Evolutionary conservation across 2,797 vertebrate genomes (phyloP), one percentile per base, ranked within the genome.

Genomic region (Denticeps clupeoides): DNA sequence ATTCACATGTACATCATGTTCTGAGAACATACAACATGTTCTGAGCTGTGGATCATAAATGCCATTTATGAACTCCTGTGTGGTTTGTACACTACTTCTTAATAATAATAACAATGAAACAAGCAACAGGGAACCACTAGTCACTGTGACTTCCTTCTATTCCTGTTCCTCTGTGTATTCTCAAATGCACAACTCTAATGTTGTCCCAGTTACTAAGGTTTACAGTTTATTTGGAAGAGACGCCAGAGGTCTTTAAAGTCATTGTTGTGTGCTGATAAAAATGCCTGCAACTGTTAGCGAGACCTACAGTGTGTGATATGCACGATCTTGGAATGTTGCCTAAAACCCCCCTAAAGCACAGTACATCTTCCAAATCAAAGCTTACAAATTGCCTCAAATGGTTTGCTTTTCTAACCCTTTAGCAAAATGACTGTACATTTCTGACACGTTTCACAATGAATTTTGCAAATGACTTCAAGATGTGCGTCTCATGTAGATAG

Each of bases 371-470:
- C 7, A 7, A 44, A 10, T 47, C 51, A 25, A 49, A 27, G 19
- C 37, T 41, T 49, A 55, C 27, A 54, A 57, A 54, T 41, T 43
- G 37, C n/a, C 33, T 40, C 28, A n/a, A 48, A 42, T 61, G 31
- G 37, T 35, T 44, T 38, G 28, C 29, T 44, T 22, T 16, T 41
- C 11, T 16, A 33, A 33, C 32, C 4, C 42, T 47, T 51, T 37
- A 41, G 28, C 11, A 1, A 43, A 26, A 41, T 13, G 29, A 51
- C 31, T 18, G 47, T 31, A 45, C 51, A 43, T 42, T 58, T 53
- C 49, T 51, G 32, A 53, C 24, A 47, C 26, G 12, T 28, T 41
- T 42, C 40, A 45, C 21, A 22, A 49, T 55, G 48, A 2, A 13
- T 35, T 42, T 52, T 5, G 45, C 8, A 46, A 45, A 21, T 47